These are phyloP conservation scores for Amaurobius ferox DNA, from an alignment of 2,888 invertebrate genomes.

Conservation along the genomic window DNA sequence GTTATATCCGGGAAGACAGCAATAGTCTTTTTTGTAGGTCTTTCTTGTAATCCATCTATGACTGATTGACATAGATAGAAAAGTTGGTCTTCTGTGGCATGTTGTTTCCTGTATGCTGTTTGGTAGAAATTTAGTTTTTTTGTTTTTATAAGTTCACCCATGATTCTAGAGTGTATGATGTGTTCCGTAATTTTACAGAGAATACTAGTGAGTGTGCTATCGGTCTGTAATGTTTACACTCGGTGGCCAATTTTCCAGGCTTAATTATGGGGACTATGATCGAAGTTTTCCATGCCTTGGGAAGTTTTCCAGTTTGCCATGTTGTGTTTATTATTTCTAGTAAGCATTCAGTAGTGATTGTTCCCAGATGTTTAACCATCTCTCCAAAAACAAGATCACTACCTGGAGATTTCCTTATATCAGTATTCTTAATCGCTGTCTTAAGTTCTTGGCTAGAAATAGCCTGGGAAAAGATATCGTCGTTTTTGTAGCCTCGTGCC, in stretches of 20 bases:
- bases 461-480: background rate
- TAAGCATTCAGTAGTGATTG: background rate
- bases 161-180: background rate
- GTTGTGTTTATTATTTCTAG: background rate
- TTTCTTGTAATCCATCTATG: background rate
- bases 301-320: background rate
- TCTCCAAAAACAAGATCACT: slow-evolving; percentile 3
- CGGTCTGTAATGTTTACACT: background rate
- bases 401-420: no score
- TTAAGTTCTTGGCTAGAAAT: background rate
- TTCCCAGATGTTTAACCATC: slow-evolving; percentile 13
- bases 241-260: background rate
- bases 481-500: background rate
- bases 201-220: background rate
- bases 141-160: background rate
- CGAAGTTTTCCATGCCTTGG: slow-evolving; percentile 1
- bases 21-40: background rate
- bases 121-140: background rate
- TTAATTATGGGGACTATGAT: background rate
- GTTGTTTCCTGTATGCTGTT: slow-evolving; percentile 4
- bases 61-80: slow-evolving; percentile 1
- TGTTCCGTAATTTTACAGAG: background rate
- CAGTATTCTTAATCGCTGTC: no score
- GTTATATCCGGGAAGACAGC: background rate
- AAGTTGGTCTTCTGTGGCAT: slow-evolving; percentile 11